A percentile compares a stretch with the other conserved stretches of the same genome.
Conservation (phyloP, 2,888 invertebrate genomes). For the Chrysomela aeneicollis region DNA sequence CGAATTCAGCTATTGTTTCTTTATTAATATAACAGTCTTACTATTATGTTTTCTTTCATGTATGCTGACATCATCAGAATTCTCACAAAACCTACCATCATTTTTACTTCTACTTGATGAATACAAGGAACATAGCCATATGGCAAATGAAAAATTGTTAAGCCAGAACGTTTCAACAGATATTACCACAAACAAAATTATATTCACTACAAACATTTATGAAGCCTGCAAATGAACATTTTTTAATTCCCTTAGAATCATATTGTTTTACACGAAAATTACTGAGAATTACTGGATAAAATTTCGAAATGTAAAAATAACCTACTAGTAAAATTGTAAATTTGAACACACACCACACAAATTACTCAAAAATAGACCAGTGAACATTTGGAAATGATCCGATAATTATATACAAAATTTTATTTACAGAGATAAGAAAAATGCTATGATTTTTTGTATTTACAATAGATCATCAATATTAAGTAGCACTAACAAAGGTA, state of each 20-base stretch:
- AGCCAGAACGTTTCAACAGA: neutral
- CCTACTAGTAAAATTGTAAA: neutral
- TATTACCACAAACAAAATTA: neutral
- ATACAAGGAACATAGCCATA: neutral
- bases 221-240: too few relatives aligned
- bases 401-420: slow-evolving; percentile 4
- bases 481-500: neutral
- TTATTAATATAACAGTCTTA: neutral
- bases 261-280: neutral
- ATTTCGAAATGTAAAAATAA: neutral
- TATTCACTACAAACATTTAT: neutral
- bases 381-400: neutral
- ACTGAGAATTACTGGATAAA: neutral
- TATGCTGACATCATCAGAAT: neutral
- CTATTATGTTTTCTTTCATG: neutral
- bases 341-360: neutral
- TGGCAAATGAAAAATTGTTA: neutral
- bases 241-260: too few relatives aligned
- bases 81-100: neutral
- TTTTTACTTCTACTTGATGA: neutral
- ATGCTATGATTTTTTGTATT: slow-evolving; percentile 16
- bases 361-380: neutral
- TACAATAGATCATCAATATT: slow-evolving; percentile 9
- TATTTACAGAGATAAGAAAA: slow-evolving; percentile 17
- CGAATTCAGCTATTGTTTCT: neutral